These are phyloP conservation scores for Pristionchus arcanus DNA, from an alignment of 2,888 invertebrate genomes.

Conservation along the genomic window DNA sequence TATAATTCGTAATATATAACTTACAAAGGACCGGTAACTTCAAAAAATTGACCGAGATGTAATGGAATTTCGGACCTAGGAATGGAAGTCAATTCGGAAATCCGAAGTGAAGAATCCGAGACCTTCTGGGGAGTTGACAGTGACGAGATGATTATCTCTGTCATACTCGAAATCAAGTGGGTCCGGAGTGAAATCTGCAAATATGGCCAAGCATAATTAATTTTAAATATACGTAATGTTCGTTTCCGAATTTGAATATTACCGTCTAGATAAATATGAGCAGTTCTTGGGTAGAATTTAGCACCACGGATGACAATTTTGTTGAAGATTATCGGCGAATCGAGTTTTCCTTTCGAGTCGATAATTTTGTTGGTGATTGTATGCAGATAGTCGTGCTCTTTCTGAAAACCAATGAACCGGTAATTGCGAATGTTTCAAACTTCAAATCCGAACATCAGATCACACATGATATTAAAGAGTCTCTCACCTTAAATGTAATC, in stretches of 20 bases:
- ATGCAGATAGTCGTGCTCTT: constrained; percentile 74
- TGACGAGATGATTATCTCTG: constrained; percentile 75
- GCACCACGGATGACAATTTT: constrained; percentile 81
- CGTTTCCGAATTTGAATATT: not conserved
- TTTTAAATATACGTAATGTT: not conserved
- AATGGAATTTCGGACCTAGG: constrained; percentile 54
- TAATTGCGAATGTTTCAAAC: not conserved
- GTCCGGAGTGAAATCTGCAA: constrained; percentile 69
- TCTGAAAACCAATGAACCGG: constrained; percentile 58
- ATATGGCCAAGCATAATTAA: not conserved
- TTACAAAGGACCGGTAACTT: not conserved
- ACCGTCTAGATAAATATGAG: constrained; percentile 79
- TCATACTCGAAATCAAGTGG: constrained; percentile 70
- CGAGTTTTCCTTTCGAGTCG: constrained; percentile 76
- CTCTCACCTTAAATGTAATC: constrained; percentile 72
- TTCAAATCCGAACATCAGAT: not conserved
- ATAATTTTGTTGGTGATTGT: constrained; percentile 77
- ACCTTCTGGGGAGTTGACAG: constrained; percentile 80
- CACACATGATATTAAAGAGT: not conserved
- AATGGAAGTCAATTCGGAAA: constrained; percentile 76
- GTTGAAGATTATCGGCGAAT: constrained; percentile 81
- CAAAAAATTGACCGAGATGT: not conserved
- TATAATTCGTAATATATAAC: not conserved
- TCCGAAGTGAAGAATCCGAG: constrained; percentile 79
- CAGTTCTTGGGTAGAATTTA: constrained; percentile 79